phyloP scores from a whole-genome alignment of 1,140 invertebrate genomes.

The Leptestheria dahalacensis region DNA sequence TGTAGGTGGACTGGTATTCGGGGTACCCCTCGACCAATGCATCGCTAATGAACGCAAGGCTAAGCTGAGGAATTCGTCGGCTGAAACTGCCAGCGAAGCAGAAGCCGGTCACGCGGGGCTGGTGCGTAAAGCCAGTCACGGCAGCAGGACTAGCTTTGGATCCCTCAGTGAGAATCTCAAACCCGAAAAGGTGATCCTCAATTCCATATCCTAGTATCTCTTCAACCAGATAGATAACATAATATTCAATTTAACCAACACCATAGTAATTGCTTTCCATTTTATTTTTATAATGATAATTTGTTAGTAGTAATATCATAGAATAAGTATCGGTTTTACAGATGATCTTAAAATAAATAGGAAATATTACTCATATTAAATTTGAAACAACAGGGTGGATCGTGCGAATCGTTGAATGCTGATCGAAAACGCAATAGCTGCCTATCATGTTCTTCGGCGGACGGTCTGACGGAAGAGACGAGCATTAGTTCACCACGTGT shows the following conservation, averaged over 20 bases:
- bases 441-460: slow-evolving; percentile 10
- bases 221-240: too few species aligned
- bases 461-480: slow-evolving; percentile 12
- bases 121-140: slow-evolving; percentile 39
- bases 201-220: neutral
- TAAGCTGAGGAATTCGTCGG: slow-evolving; percentile 12
- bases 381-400: slow-evolving; percentile 32
- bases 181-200: slow-evolving; percentile 18
- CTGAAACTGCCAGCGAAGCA: slow-evolving; percentile 17
- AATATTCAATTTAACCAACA: too few species aligned
- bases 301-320: too few species aligned
- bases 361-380: neutral
- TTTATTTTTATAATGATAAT: too few species aligned
- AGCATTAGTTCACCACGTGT: slow-evolving; percentile 24
- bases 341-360: too few species aligned
- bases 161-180: slow-evolving; percentile 42
- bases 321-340: too few species aligned
- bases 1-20: slow-evolving; percentile 48
- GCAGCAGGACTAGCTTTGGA: slow-evolving; percentile 50
- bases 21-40: slow-evolving; percentile 61
- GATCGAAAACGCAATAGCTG: slow-evolving; percentile 35
- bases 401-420: slow-evolving; percentile 47
- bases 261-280: too few species aligned
- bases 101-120: slow-evolving; percentile 21
- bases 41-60: slow-evolving; percentile 49